phyloP scores from a whole-genome alignment of 2,888 invertebrate species.

The Anthrax anthrax region DNA sequence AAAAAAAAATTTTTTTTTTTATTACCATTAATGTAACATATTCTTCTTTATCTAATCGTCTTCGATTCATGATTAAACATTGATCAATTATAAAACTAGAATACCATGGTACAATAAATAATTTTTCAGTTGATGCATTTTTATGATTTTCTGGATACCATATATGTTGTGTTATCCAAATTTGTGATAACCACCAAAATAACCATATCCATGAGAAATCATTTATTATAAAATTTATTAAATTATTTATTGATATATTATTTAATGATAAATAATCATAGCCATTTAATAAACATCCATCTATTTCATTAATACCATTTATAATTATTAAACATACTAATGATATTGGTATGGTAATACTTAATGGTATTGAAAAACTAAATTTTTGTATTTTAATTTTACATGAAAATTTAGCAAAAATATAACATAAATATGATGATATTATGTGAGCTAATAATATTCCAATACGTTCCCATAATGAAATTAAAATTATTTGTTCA shows the following conservation, averaged over 20 bases:
- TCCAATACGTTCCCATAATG: constrained; percentile 34
- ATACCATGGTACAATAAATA: constrained; percentile 77
- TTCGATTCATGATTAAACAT: constrained; percentile 65
- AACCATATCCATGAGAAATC: constrained; percentile 68
- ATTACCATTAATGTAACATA: constrained; percentile 35
- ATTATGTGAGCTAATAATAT: constrained; percentile 50
- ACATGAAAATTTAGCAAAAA: constrained; percentile 66
- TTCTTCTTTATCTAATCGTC: constrained; percentile 50
- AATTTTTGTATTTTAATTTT: constrained; percentile 80
- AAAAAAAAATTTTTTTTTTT: background rate
- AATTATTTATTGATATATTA: constrained; percentile 49
- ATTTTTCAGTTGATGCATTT: constrained; percentile 67
- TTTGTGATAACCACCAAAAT: constrained; percentile 66
- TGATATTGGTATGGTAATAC: constrained; percentile 58
- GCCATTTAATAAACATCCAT: constrained; percentile 51
- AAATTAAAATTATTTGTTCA: constrained; percentile 14
- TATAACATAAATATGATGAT: constrained; percentile 51
- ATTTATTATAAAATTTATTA: constrained; percentile 40
- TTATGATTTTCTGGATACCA: constrained; percentile 75
- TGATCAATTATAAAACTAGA: constrained; percentile 71
- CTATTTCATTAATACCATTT: constrained; percentile 46
- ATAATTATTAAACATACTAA: constrained; percentile 52
- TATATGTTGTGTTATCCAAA: constrained; percentile 72
- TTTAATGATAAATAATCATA: constrained; percentile 71
- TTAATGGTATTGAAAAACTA: constrained; percentile 72